Percentiles rank a stretch among this genome's conserved stretches.
Evolutionary conservation across 1,140 invertebrate genomes (phyloP).

Genomic region (Pomacea maculata): DNA sequence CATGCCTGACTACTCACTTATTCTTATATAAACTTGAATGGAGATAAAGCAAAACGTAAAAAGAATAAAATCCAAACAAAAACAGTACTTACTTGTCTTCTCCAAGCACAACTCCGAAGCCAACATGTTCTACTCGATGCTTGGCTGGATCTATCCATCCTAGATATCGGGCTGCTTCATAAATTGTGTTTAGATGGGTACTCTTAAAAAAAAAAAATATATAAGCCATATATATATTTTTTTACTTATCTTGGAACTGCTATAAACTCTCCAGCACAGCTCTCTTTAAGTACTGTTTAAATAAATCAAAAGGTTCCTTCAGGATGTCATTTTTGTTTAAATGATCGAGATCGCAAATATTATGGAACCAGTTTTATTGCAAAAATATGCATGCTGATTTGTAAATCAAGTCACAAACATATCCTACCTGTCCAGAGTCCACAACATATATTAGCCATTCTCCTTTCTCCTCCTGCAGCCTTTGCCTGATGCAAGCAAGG

Average conservation of each 20-base stretch:
- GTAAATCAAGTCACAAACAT: neutral
- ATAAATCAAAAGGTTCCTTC: no score
- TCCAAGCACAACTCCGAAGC: slow-evolving; percentile 96
- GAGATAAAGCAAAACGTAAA: no score
- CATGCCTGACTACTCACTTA: no score
- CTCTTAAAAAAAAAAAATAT: slow-evolving; percentile 60
- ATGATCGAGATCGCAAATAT: no score
- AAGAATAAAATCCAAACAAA: no score
- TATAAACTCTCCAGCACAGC: no score
- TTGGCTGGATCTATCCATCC: slow-evolving; percentile 75
- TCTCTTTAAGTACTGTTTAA: no score
- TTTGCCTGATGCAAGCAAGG: slow-evolving; percentile 88
- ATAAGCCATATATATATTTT: neutral
- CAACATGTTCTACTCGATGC: slow-evolving; percentile 85
- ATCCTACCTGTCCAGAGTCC: slow-evolving; percentile 85
- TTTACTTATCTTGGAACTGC: no score
- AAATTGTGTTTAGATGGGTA: slow-evolving; percentile 83
- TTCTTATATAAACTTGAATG: no score
- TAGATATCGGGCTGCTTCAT: slow-evolving; percentile 67
- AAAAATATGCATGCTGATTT: no score
- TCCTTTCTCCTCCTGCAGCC: slow-evolving; percentile 87
- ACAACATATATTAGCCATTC: slow-evolving; percentile 96
- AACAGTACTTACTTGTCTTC: slow-evolving; percentile 80
- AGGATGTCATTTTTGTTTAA: no score
- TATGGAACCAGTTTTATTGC: no score